Conservation (phyloP, 2,113 vertebrate genomes). For the Tragelaphus imberbis region DNA sequence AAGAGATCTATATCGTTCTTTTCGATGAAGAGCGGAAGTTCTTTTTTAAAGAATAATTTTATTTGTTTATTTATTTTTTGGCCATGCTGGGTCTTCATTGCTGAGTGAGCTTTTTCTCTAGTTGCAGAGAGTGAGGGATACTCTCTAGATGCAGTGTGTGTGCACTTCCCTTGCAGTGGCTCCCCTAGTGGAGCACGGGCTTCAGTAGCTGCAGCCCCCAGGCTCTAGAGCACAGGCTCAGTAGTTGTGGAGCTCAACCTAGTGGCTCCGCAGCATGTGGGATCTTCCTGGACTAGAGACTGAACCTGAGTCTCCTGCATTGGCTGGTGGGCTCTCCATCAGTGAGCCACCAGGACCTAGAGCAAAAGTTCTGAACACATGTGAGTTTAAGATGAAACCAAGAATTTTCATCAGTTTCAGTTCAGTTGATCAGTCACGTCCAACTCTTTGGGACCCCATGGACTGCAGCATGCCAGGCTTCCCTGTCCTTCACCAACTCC, state of each 20-base stretch:
- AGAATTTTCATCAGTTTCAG: background rate
- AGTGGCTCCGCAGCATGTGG: background rate
- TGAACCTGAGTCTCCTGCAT: background rate
- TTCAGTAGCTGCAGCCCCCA: background rate
- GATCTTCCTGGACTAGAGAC: background rate
- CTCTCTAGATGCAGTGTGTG: background rate
- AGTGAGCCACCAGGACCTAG: background rate
- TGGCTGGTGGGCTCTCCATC: background rate
- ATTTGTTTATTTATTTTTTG: background rate
- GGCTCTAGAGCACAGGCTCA: background rate
- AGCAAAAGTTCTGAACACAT: background rate
- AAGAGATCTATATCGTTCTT: background rate
- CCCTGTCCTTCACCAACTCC: background rate
- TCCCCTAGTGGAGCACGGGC: fast-evolving
- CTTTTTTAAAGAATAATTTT: background rate
- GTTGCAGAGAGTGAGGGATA: fast-evolving
- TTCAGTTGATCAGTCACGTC: background rate
- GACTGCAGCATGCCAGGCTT: background rate
- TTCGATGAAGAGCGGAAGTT: background rate
- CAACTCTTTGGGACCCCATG: background rate
- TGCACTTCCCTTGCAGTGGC: background rate
- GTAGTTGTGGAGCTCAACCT: fast-evolving
- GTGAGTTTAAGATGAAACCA: background rate
- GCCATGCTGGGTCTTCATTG: background rate
- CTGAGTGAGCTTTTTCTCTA: background rate